Conservation (phyloP, 1,140 invertebrate genomes). For the Euglossa dilemma region DNA sequence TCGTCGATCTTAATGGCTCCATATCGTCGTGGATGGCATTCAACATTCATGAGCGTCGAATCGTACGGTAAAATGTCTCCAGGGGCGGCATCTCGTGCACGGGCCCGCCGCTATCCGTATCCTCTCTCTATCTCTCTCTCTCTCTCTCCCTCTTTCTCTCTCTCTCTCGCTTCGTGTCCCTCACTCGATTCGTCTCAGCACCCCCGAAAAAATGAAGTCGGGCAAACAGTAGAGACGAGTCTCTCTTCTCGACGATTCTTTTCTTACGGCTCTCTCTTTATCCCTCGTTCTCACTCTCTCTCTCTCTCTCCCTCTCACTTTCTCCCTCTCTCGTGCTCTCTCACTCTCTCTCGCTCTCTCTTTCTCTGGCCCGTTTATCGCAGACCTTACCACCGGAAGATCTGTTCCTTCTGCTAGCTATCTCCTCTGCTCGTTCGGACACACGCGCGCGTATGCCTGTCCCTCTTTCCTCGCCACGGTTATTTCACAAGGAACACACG, state of each 20-base stretch:
- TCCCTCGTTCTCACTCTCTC: background rate
- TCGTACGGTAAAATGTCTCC: slow-evolving; percentile 63
- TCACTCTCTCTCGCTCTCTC: background rate
- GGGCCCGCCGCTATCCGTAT: background rate
- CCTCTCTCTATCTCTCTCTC: background rate
- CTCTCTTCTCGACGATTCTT: background rate
- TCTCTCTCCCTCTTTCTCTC: background rate
- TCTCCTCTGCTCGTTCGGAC: background rate
- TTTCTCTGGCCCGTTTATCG: background rate
- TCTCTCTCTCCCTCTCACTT: background rate
- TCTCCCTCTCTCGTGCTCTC: background rate
- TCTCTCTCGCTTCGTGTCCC: background rate
- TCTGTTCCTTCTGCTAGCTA: too few species aligned
- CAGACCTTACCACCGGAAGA: too few species aligned
- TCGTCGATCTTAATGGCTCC: slow-evolving; percentile 54
- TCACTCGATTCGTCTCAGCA: background rate
- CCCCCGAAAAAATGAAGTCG: background rate
- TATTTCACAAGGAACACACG: background rate
- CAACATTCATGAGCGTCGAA: slow-evolving; percentile 52
- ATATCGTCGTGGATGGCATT: slow-evolving; percentile 41
- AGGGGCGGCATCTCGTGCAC: slow-evolving; percentile 56
- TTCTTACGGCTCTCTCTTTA: background rate
- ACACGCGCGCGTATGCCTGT: background rate
- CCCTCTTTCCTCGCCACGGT: background rate
- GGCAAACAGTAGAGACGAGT: background rate